phyloP scores from a whole-genome alignment of 2,888 invertebrate species.

The Sicus ferrugineus region DNA sequence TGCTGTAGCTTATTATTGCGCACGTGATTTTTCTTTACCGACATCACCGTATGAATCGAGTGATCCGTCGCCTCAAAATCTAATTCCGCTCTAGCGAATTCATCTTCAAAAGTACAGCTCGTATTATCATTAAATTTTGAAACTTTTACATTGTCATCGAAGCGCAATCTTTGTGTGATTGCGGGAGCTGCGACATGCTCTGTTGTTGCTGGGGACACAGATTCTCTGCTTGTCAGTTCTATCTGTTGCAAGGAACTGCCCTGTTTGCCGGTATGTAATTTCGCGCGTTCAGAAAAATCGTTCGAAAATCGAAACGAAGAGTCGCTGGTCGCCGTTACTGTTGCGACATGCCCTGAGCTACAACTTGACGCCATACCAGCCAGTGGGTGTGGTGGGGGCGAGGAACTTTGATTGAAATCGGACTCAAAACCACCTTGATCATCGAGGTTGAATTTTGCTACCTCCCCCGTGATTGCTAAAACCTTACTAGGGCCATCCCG shows the following conservation, averaged over 20 bases:
- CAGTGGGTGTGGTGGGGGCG: slow-evolving; percentile 53
- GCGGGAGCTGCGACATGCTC: slow-evolving; percentile 47
- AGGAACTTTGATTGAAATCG: slow-evolving; percentile 61
- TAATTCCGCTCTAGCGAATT: slow-evolving; percentile 67
- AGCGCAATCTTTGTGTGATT: slow-evolving; percentile 65
- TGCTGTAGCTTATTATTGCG: slow-evolving; percentile 61
- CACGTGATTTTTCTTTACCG: slow-evolving; percentile 57
- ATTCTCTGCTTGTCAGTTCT: not conserved
- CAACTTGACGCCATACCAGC: slow-evolving; percentile 58
- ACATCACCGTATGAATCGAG: slow-evolving; percentile 46
- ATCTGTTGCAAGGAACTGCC: slow-evolving; percentile 44
- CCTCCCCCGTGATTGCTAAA: slow-evolving; percentile 31
- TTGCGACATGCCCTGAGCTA: slow-evolving; percentile 55
- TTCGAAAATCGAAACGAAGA: slow-evolving; percentile 69
- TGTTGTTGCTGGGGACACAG: not conserved
- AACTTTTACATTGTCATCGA: slow-evolving; percentile 77
- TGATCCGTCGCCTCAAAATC: slow-evolving; percentile 63
- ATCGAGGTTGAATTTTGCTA: slow-evolving; percentile 62
- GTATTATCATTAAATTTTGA: slow-evolving; percentile 61
- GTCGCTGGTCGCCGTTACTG: slow-evolving; percentile 50
- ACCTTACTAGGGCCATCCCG: slow-evolving; percentile 44
- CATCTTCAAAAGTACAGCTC: slow-evolving; percentile 66
- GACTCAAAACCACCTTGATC: slow-evolving; percentile 62
- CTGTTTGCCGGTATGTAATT: slow-evolving; percentile 39
- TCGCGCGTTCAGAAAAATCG: slow-evolving; percentile 69